These are phyloP conservation scores for Mellivora capensis DNA, from an alignment of 2,113 vertebrate genomes.

Conservation along the genomic window DNA sequence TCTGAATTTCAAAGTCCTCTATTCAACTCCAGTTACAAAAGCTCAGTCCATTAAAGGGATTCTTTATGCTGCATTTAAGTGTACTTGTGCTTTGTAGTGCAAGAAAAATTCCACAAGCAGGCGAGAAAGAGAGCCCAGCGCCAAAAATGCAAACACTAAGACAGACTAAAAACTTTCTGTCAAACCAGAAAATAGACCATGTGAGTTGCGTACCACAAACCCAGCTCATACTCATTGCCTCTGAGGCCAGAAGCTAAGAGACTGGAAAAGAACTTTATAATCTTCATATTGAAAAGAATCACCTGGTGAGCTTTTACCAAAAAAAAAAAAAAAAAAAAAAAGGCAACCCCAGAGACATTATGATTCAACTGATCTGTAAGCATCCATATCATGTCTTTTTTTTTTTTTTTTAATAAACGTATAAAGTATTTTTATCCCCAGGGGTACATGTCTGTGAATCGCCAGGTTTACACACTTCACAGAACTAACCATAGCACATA, in stretches of 20 bases:
- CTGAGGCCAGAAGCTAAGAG: not conserved
- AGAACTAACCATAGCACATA: too few relatives aligned
- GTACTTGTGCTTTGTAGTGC: not conserved
- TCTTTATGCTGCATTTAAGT: not conserved
- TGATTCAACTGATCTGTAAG: not conserved
- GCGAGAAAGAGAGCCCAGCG: not conserved
- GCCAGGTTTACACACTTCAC: too few relatives aligned
- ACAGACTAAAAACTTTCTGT: not conserved
- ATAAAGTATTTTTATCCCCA: too few relatives aligned
- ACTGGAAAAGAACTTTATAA: not conserved
- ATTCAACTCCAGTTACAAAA: not conserved
- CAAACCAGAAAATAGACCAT: not conserved
- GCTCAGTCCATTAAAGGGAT: not conserved
- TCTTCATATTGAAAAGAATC: not conserved
- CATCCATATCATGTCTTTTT: too few relatives aligned
- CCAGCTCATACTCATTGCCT: not conserved
- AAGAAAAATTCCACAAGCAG: not conserved
- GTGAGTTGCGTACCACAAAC: not conserved
- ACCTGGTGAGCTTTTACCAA: not conserved
- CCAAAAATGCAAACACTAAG: not conserved
- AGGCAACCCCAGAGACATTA: not conserved
- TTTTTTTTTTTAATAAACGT: too few relatives aligned
- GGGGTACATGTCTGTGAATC: too few relatives aligned
- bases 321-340: not conserved
- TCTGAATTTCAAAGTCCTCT: not conserved